Evolutionary conservation across 2,113 vertebrate species (phyloP).

Genomic region (Ascaphus truei): DNA sequence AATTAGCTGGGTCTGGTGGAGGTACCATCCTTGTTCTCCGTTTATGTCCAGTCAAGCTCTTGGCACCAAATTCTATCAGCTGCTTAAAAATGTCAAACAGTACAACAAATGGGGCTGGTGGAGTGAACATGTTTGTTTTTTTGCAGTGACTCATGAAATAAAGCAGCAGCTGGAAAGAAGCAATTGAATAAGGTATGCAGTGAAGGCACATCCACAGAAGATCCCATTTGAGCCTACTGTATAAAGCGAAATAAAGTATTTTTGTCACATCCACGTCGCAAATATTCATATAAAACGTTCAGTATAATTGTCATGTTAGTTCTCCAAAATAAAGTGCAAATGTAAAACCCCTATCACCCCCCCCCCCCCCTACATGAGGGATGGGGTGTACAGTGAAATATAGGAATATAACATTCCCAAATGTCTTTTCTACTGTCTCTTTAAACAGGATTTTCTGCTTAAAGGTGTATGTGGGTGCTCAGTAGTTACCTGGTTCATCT

Average conservation of each 20-base stretch:
- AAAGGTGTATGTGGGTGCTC: too few species aligned
- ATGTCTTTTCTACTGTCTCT: too few species aligned
- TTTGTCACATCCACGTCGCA: neutral
- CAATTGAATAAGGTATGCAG: neutral
- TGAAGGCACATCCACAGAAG: neutral
- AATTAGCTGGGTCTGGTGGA: neutral
- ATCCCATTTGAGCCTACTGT: neutral
- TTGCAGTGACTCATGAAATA: conserved; percentile 27
- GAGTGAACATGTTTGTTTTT: conserved; percentile 44
- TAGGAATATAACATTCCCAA: too few species aligned
- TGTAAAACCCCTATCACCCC: too few species aligned
- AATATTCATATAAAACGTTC: too few species aligned
- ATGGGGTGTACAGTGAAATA: too few species aligned
- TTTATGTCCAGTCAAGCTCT: conserved; percentile 20
- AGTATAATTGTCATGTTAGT: too few species aligned
- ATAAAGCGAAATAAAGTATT: neutral
- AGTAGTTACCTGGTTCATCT: too few species aligned
- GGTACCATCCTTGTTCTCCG: neutral
- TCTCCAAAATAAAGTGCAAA: too few species aligned
- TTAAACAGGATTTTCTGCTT: too few species aligned
- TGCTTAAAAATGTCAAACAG: conserved; percentile 47
- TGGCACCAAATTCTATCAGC: conserved; percentile 41
- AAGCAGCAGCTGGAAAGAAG: conserved; percentile 36
- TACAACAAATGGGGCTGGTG: conserved; percentile 41
- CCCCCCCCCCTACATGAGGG: too few species aligned